Evolutionary conservation across 64 coral and sea anemone genomes (phyloP), one percentile per base, ranked within the genome.

Genomic region (Anthopleura sola): DNA sequence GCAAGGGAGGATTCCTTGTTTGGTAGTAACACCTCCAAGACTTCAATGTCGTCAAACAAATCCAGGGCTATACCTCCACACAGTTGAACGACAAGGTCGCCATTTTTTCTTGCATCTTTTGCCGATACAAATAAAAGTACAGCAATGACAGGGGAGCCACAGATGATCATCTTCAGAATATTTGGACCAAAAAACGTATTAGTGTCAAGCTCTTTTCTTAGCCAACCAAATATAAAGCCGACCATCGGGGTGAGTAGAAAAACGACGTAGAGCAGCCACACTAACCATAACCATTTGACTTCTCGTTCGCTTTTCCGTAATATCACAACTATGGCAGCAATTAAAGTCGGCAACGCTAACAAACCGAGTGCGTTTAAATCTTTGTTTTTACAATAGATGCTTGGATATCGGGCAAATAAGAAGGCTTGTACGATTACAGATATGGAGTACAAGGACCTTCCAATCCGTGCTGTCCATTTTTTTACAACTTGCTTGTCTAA

Each of bases 41-140:
- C 86, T 87, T 92, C 90, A 3, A 92, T 75, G 9, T 46, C 49
- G 78, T 94, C 92, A n/a, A 90, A 94, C 2, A 94, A 51, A 46
- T 94, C 80, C 17, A 94, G 23, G 13, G 81, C 85, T 10, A 88
- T 94, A 0, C 40, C 53, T 19, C 83, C 26, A 1, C 64, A 90
- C 0, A 91, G 28, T 50, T 68, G 74, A 60, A 75, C 26, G 8
- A 91, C 53, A 6, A 75, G 33, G 10, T 94, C 87, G 17, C 13
- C 29, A 31, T 87, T 84, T 0, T 21, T 40, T 33, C 3, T 40
- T 1, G 71, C 39, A 33, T 84, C 60, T 6, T 53, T n/a, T 54
- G 85, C 75, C 12, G 81, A 90, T 28, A 20, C 84, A 1, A 94
- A 23, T 0, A 94, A 68, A 21, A 90, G 28, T 49, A 94, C 24